Base-by-base conservation (phyloP, 2,888 invertebrate species). In the Synanthedon andrenaeformis region DNA sequence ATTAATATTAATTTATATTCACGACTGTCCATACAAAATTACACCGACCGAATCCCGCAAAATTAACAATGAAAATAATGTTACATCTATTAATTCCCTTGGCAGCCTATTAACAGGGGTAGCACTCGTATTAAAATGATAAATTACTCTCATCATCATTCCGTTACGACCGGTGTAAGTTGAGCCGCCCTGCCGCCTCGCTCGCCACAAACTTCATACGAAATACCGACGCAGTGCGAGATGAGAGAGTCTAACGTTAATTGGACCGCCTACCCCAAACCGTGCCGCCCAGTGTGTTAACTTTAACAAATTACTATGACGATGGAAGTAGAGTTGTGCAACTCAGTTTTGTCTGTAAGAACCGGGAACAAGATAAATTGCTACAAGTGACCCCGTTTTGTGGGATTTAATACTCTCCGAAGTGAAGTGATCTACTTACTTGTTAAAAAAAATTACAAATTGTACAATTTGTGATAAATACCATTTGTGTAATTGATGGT, bases 91-190 rank as follows among this genome's bases (percentile, higher is more conserved):
- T 84, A 81, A 84, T 84, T 76, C 82, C 78, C 79, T 70, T 68
- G 75, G 71, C 81, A 80, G 69, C 69, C 74, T 76, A 81, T 81
- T 83, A 84, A 82, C 82, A 76, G 76, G 78, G 82, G 82, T 74
- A 75, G 70, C 70, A 66, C 68, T 74, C 82, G 77, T 82, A 84
- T 85, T 84, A 84, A 84, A 85, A 84, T 85, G 84, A 85, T 82
- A 84, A 83, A 85, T 83, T 76, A 72, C 74, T 71, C 75, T 76
- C 80, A 83, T 83, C 79, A 83, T 81, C 76, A 76, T 80, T 78
- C 66, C 68, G 70, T 64, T 65, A 62, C 61, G 59, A 62, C 82
- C 71, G 72, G 4, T 56, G 3, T 61, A 59, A 48, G 8, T 52
- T 56, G 69, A 63, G 4, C 73, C 61, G 45, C 57, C 14, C 73